These are phyloP conservation scores for Cryptophagus acutangulus DNA, from an alignment of 2,888 invertebrate species.

Conservation along the genomic window DNA sequence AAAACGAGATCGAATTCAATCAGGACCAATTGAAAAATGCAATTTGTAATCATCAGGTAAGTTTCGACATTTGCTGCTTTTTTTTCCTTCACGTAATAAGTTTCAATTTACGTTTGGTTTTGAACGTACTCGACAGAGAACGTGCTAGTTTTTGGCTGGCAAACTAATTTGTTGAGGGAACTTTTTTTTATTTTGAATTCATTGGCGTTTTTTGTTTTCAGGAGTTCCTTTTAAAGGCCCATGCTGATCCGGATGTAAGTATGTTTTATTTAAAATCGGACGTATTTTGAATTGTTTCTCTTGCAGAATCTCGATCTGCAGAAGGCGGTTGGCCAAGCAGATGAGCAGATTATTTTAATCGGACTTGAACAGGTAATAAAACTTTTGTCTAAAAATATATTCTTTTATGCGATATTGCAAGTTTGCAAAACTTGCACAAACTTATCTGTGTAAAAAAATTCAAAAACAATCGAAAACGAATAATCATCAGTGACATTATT, in stretches of 20 bases:
- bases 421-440: too few species aligned
- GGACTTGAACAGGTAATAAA: slow-evolving; percentile 44
- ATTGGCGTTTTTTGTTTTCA: slow-evolving; percentile 31
- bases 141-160: background rate
- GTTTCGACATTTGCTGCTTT: slow-evolving; percentile 23
- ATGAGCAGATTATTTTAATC: slow-evolving; percentile 41
- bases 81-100: slow-evolving; percentile 26
- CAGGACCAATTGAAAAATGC: slow-evolving; percentile 45
- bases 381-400: background rate
- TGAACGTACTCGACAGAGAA: too few species aligned
- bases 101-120: background rate
- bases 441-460: too few species aligned
- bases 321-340: slow-evolving; percentile 39
- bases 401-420: too few species aligned
- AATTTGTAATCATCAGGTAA: slow-evolving; percentile 48
- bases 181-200: background rate
- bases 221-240: slow-evolving; percentile 37
- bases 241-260: slow-evolving; percentile 41
- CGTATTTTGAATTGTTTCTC: slow-evolving; percentile 6
- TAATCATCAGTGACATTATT: too few species aligned
- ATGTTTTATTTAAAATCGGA: slow-evolving; percentile 13
- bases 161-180: background rate
- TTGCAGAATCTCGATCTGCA: slow-evolving; percentile 40
- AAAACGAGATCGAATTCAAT: slow-evolving; percentile 42
- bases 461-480: too few species aligned